These are phyloP conservation scores for Dasysyrphus tricinctus DNA, from an alignment of 2,888 invertebrate species.

Conservation along the genomic window DNA sequence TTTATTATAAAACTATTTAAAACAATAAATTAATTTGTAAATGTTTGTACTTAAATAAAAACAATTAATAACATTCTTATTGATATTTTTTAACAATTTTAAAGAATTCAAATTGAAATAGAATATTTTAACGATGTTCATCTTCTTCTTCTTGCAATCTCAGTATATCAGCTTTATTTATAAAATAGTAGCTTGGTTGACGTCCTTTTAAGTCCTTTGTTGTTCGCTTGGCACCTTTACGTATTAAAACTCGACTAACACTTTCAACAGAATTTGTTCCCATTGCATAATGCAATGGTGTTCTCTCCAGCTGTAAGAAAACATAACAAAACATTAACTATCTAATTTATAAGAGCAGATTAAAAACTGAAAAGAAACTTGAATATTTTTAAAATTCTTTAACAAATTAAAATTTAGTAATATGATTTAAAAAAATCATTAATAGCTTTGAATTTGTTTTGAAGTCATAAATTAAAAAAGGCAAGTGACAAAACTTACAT, in stretches of 20 bases:
- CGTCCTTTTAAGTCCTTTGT: conserved; percentile 94
- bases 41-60: neutral
- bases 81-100: conserved; percentile 33
- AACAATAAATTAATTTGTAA: conserved; percentile 7
- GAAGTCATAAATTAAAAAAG: no score
- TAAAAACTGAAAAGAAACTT: no score
- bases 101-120: conserved; percentile 3
- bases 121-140: conserved; percentile 79
- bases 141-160: conserved; percentile 93
- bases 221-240: conserved; percentile 92
- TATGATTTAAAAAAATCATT: no score
- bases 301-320: conserved; percentile 89
- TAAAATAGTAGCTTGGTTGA: conserved; percentile 95
- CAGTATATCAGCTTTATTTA: conserved; percentile 95
- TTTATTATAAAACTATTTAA: neutral
- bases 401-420: no score
- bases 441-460: no score
- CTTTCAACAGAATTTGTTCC: conserved; percentile 93
- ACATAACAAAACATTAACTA: neutral
- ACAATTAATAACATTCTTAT: conserved; percentile 20
- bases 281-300: conserved; percentile 95
- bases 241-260: conserved; percentile 91
- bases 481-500: conserved; percentile 86
- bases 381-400: no score
- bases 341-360: no score